Base-by-base conservation (phyloP, 2,113 vertebrate genomes). In the Sula dactylatra region DNA sequence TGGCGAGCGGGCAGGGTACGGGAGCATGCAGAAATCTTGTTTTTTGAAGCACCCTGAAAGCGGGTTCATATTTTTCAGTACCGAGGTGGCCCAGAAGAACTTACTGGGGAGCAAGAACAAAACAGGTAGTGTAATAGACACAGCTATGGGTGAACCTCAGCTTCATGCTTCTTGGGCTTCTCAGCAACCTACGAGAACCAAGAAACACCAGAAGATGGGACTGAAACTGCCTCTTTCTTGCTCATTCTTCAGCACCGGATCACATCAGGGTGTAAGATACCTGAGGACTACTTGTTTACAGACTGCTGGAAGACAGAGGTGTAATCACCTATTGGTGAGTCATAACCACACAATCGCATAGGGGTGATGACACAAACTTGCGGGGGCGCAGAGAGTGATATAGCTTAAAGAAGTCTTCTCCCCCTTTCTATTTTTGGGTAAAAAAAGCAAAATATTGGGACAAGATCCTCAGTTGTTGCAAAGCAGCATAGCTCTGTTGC, bases 161-260 rank as follows among this genome's bases (percentile, higher is more conserved):
- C 56, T 84, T 82, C n/a, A 10, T 31, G 18, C 20, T 58, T 47
- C 55, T 83, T 70, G 38, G 64, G n/a, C 38, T 86, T 95, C 72
- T 70, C 55, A 20, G 42, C 4, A 3, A 54, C 80, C 27, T 74
- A 13, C 18, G 32, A 74, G 76, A 86, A 52, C 29, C 18, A 71
- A 82, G 76, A 78, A 86, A 52, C 16, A 62, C 55, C 76, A 73
- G 71, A 42, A 74, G 45, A 91, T 62, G 31, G 55, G 25, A 82
- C 67, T 13, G 27, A 90, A 96, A 85, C 58, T 80, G 70, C 70
- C 67, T 88, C 79, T 80, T 45, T 78, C 86, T 79, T 79, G 69
- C 34, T 97, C n/a, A 36, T 94, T 84, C 83, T 72, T 92, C 77
- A 74, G 70, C 91, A 86, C 89, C 84, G 87, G 81, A 93, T 92